phyloP scores from a whole-genome alignment of 2,113 vertebrate species.

The Thalassarche chlororhynchos region DNA sequence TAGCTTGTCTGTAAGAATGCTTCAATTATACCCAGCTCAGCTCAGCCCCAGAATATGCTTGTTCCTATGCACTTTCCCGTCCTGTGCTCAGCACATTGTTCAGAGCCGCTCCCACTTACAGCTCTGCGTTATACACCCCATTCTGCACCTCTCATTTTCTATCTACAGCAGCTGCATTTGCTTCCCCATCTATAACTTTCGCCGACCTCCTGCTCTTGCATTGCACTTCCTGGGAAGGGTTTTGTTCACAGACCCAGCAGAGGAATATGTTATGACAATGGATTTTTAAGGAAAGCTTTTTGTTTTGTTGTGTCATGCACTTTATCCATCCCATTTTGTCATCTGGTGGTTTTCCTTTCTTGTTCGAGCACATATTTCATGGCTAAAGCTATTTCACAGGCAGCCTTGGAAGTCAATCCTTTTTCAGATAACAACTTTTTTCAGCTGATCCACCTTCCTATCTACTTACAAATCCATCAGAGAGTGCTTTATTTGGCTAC shows the following conservation, averaged over 20 bases:
- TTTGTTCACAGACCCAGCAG: neutral
- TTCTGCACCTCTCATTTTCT: slow-evolving; percentile 16
- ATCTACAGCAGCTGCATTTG: slow-evolving; percentile 3
- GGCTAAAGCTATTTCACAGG: slow-evolving; percentile 30
- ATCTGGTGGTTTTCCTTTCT: slow-evolving; percentile 36
- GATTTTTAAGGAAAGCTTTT: slow-evolving; percentile 51
- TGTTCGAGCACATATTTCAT: slow-evolving; percentile 31
- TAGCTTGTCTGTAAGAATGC: neutral
- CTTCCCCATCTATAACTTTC: neutral
- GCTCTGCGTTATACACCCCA: neutral
- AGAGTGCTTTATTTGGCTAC: neutral
- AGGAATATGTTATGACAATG: slow-evolving; percentile 55
- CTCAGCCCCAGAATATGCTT: neutral
- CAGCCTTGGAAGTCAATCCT: slow-evolving; percentile 20
- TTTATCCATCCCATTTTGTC: slow-evolving; percentile 52
- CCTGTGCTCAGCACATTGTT: neutral
- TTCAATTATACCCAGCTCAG: neutral
- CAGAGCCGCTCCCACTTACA: neutral
- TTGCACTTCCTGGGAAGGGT: slow-evolving; percentile 51
- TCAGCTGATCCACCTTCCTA: slow-evolving; percentile 4
- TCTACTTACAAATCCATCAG: neutral
- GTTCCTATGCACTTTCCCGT: neutral
- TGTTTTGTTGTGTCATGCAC: slow-evolving; percentile 31
- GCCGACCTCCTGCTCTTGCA: neutral
- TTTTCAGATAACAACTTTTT: slow-evolving; percentile 44